Evolutionary conservation across 2,797 vertebrate genomes (phyloP), one percentile per base, ranked within the genome.

Genomic region (Dipus sagitta): DNA sequence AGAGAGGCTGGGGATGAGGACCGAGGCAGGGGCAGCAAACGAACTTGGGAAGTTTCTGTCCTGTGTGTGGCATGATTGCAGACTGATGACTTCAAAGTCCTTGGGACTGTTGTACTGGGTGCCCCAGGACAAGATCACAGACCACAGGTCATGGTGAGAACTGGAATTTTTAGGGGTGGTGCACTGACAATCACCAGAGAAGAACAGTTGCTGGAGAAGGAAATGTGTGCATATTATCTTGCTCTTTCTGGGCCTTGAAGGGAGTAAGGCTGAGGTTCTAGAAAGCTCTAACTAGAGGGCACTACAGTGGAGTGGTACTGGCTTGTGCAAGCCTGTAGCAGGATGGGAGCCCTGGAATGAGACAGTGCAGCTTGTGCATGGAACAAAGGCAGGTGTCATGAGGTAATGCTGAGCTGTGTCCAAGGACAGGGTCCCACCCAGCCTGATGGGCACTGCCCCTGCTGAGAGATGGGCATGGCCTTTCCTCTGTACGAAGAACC

Each of bases 21-120:
- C 24, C 2, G 60, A 58, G 34, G 10, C 0, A 0, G 6, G 42
- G 0, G 7, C 54, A 67, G 47, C 20, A 26, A n/a, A 3, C 0
- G 17, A 23, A 32, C 85, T 52, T 2, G 1, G 34, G 18, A 28
- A 4, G 21, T 34, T 23, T 70, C 86, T 54, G 71, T 71, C 75
- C 42, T 86, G 47, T 4, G 0, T 0, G 9, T 15, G 71, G 21
- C n/a, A 14, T 42, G n/a, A 11, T 6, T 74, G 70, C 26, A 82
- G 38, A 89, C 28, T 1, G 12, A 60, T 11, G 68, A 24, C 18
- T 54, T 23, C 72, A 26, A 20, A 4, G 17, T 7, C 28, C 34
- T 10, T 1, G 7, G 30, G 72, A 32, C 67, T 12, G 7, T 24
- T 32, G 12, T 52, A 4, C 30, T 2, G 1, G 47, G 30, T 15